These are phyloP conservation scores for Triplophysa rosa DNA, from an alignment of 2,113 vertebrate genomes.

Conservation along the genomic window DNA sequence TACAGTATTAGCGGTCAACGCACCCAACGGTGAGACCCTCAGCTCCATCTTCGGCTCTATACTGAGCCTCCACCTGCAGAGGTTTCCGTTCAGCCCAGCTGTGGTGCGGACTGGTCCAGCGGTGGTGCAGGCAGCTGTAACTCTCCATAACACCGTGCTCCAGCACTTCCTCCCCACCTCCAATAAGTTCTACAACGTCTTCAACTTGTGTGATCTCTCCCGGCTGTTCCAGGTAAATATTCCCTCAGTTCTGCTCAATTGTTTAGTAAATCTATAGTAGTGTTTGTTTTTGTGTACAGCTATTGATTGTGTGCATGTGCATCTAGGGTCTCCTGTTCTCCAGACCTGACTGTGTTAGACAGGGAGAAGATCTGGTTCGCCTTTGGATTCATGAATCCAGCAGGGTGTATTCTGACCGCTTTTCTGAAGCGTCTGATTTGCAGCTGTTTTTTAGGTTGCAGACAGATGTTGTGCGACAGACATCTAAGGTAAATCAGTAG, in stretches of 20 bases:
- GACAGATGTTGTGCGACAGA: conserved; percentile 69
- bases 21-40: conserved; percentile 72
- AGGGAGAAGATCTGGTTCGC: conserved; percentile 64
- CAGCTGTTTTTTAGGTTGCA: conserved; percentile 76
- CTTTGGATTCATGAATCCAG: conserved; percentile 79
- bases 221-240: conserved; percentile 77
- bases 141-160: conserved; percentile 73
- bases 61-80: conserved; percentile 73
- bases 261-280: background rate
- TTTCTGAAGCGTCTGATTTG: conserved; percentile 71
- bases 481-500: conserved; percentile 72
- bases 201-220: conserved; percentile 78
- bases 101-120: conserved; percentile 62
- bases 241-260: background rate
- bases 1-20: conserved; percentile 79
- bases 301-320: conserved; percentile 1
- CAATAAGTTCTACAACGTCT: conserved; percentile 78
- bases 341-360: conserved; percentile 70
- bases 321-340: conserved; percentile 79
- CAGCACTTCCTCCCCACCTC: conserved; percentile 75
- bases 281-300: background rate
- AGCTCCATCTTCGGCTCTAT: conserved; percentile 77
- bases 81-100: conserved; percentile 62
- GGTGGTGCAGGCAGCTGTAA: conserved; percentile 70
- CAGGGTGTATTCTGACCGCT: conserved; percentile 79